Percentiles rank a stretch among this genome's conserved stretches.
These are phyloP conservation scores for Apamea monoglypha DNA, from an alignment of 2,888 invertebrate genomes.

Conservation along the genomic window DNA sequence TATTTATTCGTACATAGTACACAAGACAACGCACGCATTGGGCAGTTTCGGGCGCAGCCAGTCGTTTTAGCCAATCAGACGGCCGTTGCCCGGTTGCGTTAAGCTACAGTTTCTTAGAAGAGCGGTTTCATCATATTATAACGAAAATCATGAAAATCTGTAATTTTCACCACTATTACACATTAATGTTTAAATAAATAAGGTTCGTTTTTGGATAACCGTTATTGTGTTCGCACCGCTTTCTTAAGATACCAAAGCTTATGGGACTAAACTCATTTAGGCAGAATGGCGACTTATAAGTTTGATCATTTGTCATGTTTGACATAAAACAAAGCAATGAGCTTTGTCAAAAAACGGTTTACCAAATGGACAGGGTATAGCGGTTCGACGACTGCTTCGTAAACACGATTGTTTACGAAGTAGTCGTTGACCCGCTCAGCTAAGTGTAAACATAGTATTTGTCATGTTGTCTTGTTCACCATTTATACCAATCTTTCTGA, in stretches of 20 bases:
- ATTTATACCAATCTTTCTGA: background rate
- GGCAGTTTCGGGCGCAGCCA: background rate
- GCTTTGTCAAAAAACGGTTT: background rate
- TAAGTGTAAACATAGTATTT: background rate
- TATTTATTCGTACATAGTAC: background rate
- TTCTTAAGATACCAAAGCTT: background rate
- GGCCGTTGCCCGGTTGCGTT: background rate
- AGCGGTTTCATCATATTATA: background rate
- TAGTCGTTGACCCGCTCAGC: background rate
- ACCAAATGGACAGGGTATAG: too few species aligned
- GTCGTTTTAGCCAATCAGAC: conserved; percentile 47
- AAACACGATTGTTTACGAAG: background rate
- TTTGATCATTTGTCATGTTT: background rate
- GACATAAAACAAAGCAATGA: background rate
- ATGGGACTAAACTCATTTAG: background rate
- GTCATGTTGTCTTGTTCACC: background rate
- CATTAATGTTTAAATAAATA: background rate
- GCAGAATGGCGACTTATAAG: background rate
- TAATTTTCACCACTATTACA: background rate
- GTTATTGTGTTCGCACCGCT: background rate
- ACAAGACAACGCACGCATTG: background rate
- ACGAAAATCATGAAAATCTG: background rate
- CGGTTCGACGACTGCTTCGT: background rate
- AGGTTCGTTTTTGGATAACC: background rate
- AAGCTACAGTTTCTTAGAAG: background rate